A percentile compares a stretch with the other conserved stretches of the same genome.
Evolutionary conservation across 2,113 vertebrate genomes (phyloP).

Genomic region (Ochotona curzoniae): DNA sequence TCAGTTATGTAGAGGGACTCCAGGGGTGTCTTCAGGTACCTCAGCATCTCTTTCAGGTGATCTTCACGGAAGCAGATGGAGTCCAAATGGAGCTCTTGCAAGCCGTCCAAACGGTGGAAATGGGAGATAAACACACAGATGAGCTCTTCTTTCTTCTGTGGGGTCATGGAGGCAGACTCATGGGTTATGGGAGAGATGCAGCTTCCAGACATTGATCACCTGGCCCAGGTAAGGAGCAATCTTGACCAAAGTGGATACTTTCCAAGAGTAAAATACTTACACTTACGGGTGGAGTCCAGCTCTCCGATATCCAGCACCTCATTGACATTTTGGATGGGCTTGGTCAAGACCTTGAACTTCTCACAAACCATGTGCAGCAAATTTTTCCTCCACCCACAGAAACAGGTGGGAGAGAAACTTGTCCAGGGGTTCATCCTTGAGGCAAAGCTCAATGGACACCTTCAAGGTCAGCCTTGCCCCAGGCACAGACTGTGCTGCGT

Average conservation of each 20-base stretch:
- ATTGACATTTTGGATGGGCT: fast-evolving
- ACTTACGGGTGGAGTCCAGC: not conserved
- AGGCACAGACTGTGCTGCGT: fast-evolving
- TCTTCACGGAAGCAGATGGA: too few species aligned
- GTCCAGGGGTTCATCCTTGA: not conserved
- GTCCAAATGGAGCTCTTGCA: too few species aligned
- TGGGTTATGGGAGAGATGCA: too few species aligned
- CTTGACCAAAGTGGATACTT: not conserved
- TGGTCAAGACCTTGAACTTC: not conserved
- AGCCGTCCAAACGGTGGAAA: too few species aligned
- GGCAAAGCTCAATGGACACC: not conserved
- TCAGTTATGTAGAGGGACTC: not conserved
- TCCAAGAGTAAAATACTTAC: not conserved
- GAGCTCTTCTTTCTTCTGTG: too few species aligned
- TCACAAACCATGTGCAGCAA: not conserved
- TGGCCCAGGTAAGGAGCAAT: not conserved
- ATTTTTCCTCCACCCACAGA: not conserved
- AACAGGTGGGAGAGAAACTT: not conserved
- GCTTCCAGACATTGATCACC: not conserved
- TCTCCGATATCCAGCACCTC: not conserved
- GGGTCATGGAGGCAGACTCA: too few species aligned
- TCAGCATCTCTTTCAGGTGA: not conserved
- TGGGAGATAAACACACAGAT: too few species aligned
- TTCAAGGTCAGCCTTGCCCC: not conserved
- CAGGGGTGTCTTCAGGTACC: not conserved